phyloP scores from a whole-genome alignment of 1,140 invertebrate genomes.

The Globodera rostochiensis region DNA sequence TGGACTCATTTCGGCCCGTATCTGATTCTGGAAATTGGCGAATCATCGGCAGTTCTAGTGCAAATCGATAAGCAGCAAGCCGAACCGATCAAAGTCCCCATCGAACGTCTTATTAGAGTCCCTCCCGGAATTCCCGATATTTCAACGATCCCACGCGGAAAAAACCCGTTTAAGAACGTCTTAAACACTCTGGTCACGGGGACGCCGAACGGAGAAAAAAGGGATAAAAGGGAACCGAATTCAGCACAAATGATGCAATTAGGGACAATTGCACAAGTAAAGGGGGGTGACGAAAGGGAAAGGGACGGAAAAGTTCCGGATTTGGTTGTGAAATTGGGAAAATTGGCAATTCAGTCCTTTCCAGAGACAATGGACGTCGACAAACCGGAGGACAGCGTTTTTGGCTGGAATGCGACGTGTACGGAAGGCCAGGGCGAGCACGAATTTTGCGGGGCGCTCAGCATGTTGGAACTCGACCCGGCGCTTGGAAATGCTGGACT shows the following conservation, averaged over 20 bases:
- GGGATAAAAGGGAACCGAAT: not conserved
- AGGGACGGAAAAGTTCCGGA: not conserved
- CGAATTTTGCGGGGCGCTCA: not conserved
- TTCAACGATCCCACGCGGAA: not conserved
- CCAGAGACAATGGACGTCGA: not conserved
- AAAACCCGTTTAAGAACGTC: conserved; percentile 8
- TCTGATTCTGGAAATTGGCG: not conserved
- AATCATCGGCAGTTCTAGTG: not conserved
- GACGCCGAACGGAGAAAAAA: not conserved
- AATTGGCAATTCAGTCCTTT: not conserved
- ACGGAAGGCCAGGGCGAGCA: not conserved
- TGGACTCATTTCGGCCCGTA: conserved; percentile 22
- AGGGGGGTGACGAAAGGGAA: not conserved
- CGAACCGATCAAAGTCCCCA: not conserved
- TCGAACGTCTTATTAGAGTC: conserved; percentile 8
- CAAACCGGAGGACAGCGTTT: not conserved
- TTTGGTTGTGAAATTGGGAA: not conserved
- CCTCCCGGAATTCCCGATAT: conserved; percentile 24
- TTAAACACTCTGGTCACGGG: not conserved
- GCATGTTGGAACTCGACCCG: not conserved
- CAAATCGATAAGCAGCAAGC: conserved; percentile 15
- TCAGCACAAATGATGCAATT: not conserved
- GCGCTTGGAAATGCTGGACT: not conserved
- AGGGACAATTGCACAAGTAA: conserved; percentile 15
- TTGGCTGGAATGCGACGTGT: not conserved